A percentile compares a stretch with the other conserved stretches of the same genome.
phyloP scores from a whole-genome alignment of 2,797 vertebrate species.

The Pipistrellus pipistrellus region DNA sequence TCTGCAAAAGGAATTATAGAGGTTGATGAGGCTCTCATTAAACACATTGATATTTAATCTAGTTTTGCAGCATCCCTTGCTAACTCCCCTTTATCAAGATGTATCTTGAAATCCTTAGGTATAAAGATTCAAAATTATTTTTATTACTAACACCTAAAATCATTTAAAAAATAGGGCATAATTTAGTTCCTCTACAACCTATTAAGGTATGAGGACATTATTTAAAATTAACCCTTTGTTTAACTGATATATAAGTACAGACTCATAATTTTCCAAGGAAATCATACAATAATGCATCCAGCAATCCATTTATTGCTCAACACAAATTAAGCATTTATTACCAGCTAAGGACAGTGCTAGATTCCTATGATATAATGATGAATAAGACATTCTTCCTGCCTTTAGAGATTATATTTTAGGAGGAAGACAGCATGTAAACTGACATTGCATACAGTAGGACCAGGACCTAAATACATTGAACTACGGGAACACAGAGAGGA shows the following conservation, averaged over 20 bases:
- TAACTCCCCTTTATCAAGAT: conserved; percentile 46
- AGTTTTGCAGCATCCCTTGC: neutral
- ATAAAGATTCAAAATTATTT: conserved; percentile 45
- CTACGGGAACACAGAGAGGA: neutral
- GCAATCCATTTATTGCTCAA: neutral
- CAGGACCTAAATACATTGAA: neutral
- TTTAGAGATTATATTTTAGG: conserved; percentile 33
- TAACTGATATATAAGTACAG: neutral
- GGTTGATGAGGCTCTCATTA: neutral
- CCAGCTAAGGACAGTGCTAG: neutral
- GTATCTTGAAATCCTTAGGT: neutral
- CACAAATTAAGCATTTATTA: conserved; percentile 22
- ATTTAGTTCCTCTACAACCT: conserved; percentile 29
- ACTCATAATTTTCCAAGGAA: conserved; percentile 25
- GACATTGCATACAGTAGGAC: neutral
- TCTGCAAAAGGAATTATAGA: neutral
- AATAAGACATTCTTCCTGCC: neutral
- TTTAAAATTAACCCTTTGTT: conserved; percentile 13
- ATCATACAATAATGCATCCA: neutral
- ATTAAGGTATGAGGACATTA: conserved; percentile 2
- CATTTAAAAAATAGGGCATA: conserved; percentile 13
- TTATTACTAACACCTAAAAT: conserved; percentile 28
- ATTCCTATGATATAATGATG: neutral
- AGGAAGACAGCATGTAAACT: neutral
- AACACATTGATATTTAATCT: conserved; percentile 29